These are phyloP conservation scores for Nemurella pictetii DNA, from an alignment of 2,888 invertebrate species.

Conservation along the genomic window DNA sequence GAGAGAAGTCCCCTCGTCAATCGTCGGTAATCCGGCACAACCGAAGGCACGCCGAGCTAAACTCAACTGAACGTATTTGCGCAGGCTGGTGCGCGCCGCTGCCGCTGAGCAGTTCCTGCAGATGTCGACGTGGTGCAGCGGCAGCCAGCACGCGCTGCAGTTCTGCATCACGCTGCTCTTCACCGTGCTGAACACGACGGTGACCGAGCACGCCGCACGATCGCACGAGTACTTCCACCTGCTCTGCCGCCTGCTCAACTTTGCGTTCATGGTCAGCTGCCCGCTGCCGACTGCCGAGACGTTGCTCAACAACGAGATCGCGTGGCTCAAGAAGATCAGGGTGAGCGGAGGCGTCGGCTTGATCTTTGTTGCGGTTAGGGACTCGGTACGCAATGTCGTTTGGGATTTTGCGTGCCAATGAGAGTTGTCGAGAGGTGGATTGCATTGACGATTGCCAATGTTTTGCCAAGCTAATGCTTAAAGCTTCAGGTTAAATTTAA, in stretches of 20 bases:
- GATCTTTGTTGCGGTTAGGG: too few relatives aligned
- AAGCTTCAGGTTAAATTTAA: too few relatives aligned
- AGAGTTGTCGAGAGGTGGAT: too few relatives aligned
- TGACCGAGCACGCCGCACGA: constrained; percentile 69
- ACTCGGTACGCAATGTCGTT: too few relatives aligned
- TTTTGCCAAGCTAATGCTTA: too few relatives aligned
- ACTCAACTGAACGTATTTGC: too few relatives aligned
- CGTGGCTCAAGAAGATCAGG: constrained; percentile 71
- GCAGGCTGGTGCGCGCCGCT: constrained; percentile 66
- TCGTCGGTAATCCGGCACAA: too few relatives aligned
- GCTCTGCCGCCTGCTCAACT: constrained; percentile 69
- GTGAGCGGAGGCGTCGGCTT: too few relatives aligned
- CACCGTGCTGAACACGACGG: constrained; percentile 65
- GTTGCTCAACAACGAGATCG: constrained; percentile 72
- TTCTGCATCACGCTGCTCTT: constrained; percentile 69
- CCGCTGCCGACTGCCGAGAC: constrained; percentile 70
- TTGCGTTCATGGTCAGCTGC: constrained; percentile 67
- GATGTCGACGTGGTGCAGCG: constrained; percentile 80
- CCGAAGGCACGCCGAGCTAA: too few relatives aligned
- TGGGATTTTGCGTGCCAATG: too few relatives aligned
- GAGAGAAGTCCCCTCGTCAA: too few relatives aligned
- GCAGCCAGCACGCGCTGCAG: constrained; percentile 61
- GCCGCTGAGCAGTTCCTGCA: constrained; percentile 83
- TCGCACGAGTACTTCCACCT: constrained; percentile 79
- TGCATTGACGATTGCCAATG: too few relatives aligned